Base-by-base conservation (phyloP, 2,888 invertebrate species). In the Synanthedon vespiformis region DNA sequence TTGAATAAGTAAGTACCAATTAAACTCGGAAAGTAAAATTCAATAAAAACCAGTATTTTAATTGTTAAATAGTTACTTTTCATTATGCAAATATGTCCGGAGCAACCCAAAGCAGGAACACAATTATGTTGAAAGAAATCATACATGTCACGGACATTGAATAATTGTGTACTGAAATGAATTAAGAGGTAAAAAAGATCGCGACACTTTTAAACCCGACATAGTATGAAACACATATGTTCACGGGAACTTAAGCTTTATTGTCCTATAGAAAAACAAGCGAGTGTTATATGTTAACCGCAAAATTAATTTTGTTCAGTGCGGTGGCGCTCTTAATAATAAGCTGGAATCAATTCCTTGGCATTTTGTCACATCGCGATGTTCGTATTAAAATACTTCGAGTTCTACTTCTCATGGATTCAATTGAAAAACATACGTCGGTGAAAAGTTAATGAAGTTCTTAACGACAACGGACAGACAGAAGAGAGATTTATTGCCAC, bases 401-500 rank as follows among this genome's bases (percentile, higher is more conserved):
- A 68, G 75, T 62, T 67, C 68, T 57, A 62, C 59, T 75, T 78
- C 77, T 68, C 75, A 74, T 72, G 70, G 61, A 61, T 66, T 64
- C 68, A 67, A 71, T 70, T 74, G 69, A 80, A 82, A 80, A 80
- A 77, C 66, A 62, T 61, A 62, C 64, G 64, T 65, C 74, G 68
- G 59, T 63, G 70, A 64, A 67, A 72, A 74, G 59, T 69, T 84
- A 85, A 85, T 86, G 80, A 83, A 83, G 82, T 79, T 78, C 77
- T 81, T 77, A 79, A 80, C 72, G 72, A 76, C 70, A 68, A 72
- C 64, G 66, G 67, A 74, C 61, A 60, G 67, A 76, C 77, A 69
- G 68, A 62, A 62, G 64, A 58, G 62, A 80, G 83, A 86, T 86
- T 86, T 85, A 85, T 86, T 72, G 63, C 73, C 56, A 51, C 65